Evolutionary conservation across 2,888 invertebrate genomes (phyloP), one percentile per base, ranked within the genome.

Genomic region (Harpagoxenus sublaevis): DNA sequence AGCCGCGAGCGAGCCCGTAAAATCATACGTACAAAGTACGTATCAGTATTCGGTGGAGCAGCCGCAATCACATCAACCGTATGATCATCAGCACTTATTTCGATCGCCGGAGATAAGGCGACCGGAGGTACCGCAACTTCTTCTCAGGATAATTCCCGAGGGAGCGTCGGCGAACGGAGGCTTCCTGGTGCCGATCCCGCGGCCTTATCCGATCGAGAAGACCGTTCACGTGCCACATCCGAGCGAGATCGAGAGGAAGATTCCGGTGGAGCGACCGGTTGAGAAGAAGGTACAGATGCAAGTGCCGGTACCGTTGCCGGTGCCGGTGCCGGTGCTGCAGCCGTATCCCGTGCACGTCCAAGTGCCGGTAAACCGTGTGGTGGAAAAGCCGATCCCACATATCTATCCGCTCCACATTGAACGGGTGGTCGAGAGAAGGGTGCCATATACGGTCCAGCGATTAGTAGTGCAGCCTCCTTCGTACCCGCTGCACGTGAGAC

Each of bases 231-330:
- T 6, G 35, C 35, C 35, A 6, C 35, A 88, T 75, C 86, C 93
- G 0, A 88, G 94, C 8, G 93, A 94, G 78, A 95, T 96, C 0
- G 96, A 96, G 88, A 96, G 95, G 89, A 95, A 96, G 65, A 95
- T 96, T 77, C 95, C 96, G 1, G 95, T 96, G 0, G 96, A 96
- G 87, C 96, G 95, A 89, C 95, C 96, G 65, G 95, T 96, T 1
- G 96, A 96, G 90, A 96, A 96, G 90, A 96, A 96, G 0, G 94
- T 96, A 0, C 95, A 42, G 31, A 31, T 83, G n/a, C 95, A 95
- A 86, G 95, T 96, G 0, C 96, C 96, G 0, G 95, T 96, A 53
- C 95, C 96, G 0, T 95, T 96, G 0, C 95, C 96, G 35, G 85
- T 96, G 0, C 91, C 92, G 0, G 95, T 96, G 12, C 45, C 96